These are phyloP conservation scores for Drosophila tristis DNA, from an alignment of 1,140 invertebrate species.

Conservation along the genomic window DNA sequence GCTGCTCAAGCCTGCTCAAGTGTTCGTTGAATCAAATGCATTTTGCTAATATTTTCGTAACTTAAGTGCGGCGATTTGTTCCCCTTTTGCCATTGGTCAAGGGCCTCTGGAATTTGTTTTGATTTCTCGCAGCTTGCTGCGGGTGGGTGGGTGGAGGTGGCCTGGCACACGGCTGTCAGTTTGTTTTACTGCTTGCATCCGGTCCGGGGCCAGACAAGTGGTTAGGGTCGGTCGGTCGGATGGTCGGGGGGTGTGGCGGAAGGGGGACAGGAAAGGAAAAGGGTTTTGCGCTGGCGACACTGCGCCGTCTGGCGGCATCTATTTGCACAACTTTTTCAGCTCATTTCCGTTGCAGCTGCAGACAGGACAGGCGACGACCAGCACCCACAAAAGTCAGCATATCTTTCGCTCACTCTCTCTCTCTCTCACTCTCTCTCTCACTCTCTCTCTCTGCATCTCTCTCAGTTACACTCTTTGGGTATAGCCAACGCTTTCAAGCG, in stretches of 20 bases:
- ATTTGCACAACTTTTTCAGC: constrained; percentile 81
- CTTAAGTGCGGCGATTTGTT: constrained; percentile 21
- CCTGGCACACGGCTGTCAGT: constrained; percentile 50
- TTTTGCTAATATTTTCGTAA: constrained; percentile 44
- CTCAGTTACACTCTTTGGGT: background rate
- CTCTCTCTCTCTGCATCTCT: constrained; percentile 1
- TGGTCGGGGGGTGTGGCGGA: background rate
- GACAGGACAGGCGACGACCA: constrained; percentile 24
- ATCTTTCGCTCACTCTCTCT: constrained; percentile 9
- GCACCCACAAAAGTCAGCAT: constrained; percentile 20
- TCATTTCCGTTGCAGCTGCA: constrained; percentile 77
- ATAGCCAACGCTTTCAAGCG: background rate
- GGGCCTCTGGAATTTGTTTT: constrained; percentile 49
- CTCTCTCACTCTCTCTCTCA: constrained; percentile 1
- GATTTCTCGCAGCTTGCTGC: constrained; percentile 18
- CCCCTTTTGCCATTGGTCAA: constrained; percentile 19
- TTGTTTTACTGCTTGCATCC: constrained; percentile 80
- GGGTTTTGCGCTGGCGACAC: constrained; percentile 44
- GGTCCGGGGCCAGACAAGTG: constrained; percentile 27
- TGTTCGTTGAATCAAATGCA: constrained; percentile 38
- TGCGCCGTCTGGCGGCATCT: constrained; percentile 62
- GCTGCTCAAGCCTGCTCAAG: constrained; percentile 44
- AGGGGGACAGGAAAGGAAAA: background rate
- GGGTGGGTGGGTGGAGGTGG: constrained; percentile 15
- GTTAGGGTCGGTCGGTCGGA: background rate